These are phyloP conservation scores for Nibea coibor DNA, from an alignment of 2,113 vertebrate species.

Conservation along the genomic window DNA sequence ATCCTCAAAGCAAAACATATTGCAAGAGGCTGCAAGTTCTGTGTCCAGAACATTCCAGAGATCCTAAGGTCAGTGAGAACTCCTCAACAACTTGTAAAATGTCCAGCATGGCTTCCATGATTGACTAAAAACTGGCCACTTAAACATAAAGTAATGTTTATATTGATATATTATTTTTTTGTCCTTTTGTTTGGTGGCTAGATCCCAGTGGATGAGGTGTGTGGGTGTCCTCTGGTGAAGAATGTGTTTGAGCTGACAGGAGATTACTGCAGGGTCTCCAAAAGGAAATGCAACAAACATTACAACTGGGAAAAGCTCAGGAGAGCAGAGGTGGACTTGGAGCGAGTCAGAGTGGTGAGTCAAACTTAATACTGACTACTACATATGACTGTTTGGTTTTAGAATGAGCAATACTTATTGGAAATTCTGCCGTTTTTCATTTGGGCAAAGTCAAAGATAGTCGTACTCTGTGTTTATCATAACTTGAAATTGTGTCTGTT, in stretches of 20 bases:
- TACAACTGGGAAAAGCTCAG: constrained; percentile 96
- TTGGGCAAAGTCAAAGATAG: not conserved
- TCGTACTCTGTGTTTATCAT: not conserved
- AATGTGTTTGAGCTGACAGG: constrained; percentile 93
- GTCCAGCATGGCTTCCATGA: not conserved
- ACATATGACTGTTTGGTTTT: not conserved
- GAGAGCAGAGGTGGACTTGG: constrained; percentile 93
- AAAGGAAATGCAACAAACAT: constrained; percentile 93
- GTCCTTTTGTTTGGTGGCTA: constrained; percentile 52
- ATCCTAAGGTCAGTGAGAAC: constrained; percentile 88
- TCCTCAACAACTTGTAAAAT: not conserved
- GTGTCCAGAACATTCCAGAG: constrained; percentile 94
- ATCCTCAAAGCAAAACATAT: constrained; percentile 95
- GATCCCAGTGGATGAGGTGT: constrained; percentile 91
- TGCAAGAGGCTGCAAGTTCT: constrained; percentile 95
- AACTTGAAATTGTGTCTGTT: not conserved
- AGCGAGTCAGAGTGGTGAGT: constrained; percentile 91
- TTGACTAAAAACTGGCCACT: not conserved
- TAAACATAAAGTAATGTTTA: not conserved
- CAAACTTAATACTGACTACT: not conserved
- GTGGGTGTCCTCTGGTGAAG: constrained; percentile 91
- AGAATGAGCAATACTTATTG: not conserved
- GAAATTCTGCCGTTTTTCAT: not conserved
- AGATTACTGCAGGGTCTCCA: constrained; percentile 91
- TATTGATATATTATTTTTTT: not conserved